Base-by-base conservation (phyloP, 2,888 invertebrate species). In the Spodoptera exigua region DNA sequence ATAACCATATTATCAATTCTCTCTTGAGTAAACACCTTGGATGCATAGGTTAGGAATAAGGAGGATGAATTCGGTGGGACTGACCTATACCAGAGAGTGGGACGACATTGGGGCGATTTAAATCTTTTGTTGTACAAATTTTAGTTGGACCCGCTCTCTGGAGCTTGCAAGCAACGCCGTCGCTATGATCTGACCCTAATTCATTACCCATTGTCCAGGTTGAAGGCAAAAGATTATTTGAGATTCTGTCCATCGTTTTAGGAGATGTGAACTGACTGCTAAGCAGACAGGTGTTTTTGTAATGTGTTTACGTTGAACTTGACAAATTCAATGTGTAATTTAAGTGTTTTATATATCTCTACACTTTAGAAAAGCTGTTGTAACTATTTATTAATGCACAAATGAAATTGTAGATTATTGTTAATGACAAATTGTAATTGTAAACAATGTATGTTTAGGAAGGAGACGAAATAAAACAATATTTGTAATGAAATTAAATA, bases 401-500 rank as follows among this genome's bases (percentile, higher is more conserved):
- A 73, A 63, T 47, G 3, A 11, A 44, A 7, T 43, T 34, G 34
- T 59, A 3, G 37, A 59, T 43, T 56, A 37, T 44, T 59, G 36
- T 43, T 56, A 37, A 41, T 59, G 36, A 53, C 14, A 72, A 55
- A 58, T 57, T 61, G 14, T 45, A 55, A 58, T 57, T 61, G 14
- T 45, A 56, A 60, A 61, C 44, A 59, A 27, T 27, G 27, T 48
- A 54, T 61, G 44, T 47, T 34, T 3, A 21, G 45, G 4, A n/a
- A 62, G 41, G 49, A 51, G 34, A 43, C 27, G 48, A 82, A 93
- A 93, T 91, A 87, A 93, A 93, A 93, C 89, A 83, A 83, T 61
- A 63, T 71, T 76, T 81, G 65, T 90, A 88, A 89, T 89, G 84
- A 90, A 92, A 92, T 92, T 89, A 91, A 91, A 92, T 88, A 89